These are phyloP conservation scores for Alexandromys fortis DNA, from an alignment of 2,113 vertebrate genomes.

Conservation along the genomic window DNA sequence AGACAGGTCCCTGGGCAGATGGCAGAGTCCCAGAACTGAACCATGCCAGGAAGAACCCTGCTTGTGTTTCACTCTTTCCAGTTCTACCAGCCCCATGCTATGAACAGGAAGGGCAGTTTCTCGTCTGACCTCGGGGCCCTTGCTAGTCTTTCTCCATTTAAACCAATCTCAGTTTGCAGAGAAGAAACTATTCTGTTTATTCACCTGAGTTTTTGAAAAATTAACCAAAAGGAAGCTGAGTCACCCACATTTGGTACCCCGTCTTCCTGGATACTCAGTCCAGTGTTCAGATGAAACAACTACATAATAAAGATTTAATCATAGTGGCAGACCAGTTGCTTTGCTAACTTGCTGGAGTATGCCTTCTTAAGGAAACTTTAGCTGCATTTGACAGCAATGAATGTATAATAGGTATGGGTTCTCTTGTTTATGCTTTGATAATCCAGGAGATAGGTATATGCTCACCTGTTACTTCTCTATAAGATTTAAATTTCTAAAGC, in stretches of 20 bases:
- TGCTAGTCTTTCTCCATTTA: conserved; percentile 26
- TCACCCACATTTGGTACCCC: conserved; percentile 39
- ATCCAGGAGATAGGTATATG: background rate
- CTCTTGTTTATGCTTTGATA: conserved; percentile 65
- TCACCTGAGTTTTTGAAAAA: conserved; percentile 34
- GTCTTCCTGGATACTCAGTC: conserved; percentile 18
- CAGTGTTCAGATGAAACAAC: conserved; percentile 57
- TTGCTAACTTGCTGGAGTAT: background rate
- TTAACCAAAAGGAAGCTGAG: conserved; percentile 38
- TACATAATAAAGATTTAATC: conserved; percentile 59
- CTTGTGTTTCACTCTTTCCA: conserved; percentile 73
- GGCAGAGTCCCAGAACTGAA: background rate
- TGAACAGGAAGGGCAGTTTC: conserved; percentile 67
- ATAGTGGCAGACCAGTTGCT: background rate
- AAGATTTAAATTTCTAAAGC: conserved; percentile 30
- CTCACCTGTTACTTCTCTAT: background rate
- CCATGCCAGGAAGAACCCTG: conserved; percentile 58
- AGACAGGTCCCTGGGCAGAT: background rate
- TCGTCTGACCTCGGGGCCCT: conserved; percentile 46
- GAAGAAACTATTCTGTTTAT: conserved; percentile 57
- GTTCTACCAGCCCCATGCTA: conserved; percentile 74
- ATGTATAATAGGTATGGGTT: conserved; percentile 59
- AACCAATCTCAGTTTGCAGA: conserved; percentile 19
- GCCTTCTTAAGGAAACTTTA: conserved; percentile 34
- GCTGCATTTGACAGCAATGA: conserved; percentile 63